Percentiles rank a stretch among this genome's conserved stretches.
Evolutionary conservation across 92 coral and sea anemone genomes (phyloP).

Genomic region (Phenganax stokvisi): DNA sequence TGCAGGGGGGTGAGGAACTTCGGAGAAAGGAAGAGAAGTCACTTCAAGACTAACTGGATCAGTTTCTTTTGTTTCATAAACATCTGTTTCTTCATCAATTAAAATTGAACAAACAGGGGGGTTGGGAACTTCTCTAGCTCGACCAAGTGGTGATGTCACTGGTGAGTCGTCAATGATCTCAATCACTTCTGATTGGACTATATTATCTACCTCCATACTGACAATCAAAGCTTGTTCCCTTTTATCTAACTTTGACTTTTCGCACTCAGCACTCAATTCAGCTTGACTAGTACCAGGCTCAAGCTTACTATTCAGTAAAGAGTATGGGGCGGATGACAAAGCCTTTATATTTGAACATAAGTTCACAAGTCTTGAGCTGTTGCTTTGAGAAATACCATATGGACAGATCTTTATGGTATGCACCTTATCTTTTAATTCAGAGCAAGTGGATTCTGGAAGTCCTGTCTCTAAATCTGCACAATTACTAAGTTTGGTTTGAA

Average conservation of each 20-base stretch:
- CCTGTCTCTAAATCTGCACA: not conserved
- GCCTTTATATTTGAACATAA: not conserved
- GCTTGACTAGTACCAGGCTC: not conserved
- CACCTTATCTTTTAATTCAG: not conserved
- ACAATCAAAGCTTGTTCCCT: not conserved
- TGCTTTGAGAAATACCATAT: not conserved
- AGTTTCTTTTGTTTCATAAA: not conserved
- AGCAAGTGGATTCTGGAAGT: not conserved
- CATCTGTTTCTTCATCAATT: not conserved
- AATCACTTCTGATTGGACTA: constrained; percentile 5
- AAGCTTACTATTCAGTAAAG: constrained; percentile 8
- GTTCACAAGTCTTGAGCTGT: not conserved
- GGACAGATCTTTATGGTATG: not conserved
- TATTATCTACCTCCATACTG: not conserved
- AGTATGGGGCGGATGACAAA: not conserved
- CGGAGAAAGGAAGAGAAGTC: not conserved
- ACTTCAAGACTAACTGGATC: not conserved
- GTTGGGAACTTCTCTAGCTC: not conserved
- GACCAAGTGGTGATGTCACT: not conserved
- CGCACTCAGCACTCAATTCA: not conserved
- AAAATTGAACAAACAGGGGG: not conserved
- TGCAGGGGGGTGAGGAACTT: not conserved
- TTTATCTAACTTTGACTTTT: not conserved
- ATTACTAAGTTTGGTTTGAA: not conserved
- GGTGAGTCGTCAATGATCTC: constrained; percentile 10